phyloP scores from a whole-genome alignment of 2,888 invertebrate genomes.

The Lasius platythorax region DNA sequence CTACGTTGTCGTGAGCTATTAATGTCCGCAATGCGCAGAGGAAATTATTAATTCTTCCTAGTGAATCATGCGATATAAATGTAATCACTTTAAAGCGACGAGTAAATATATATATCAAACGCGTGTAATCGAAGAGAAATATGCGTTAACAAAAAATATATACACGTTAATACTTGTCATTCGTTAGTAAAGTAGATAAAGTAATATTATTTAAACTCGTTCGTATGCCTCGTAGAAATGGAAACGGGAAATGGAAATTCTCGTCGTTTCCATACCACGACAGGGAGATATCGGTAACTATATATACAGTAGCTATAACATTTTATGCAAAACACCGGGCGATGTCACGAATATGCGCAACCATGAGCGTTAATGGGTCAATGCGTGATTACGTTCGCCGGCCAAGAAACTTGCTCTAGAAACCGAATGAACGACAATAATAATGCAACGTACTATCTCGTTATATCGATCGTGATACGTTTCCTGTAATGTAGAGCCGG shows the following conservation, averaged over 20 bases:
- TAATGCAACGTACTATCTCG: slow-evolving; percentile 30
- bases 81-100: background rate
- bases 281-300: slow-evolving; percentile 12
- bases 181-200: slow-evolving; percentile 13
- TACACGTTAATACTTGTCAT: slow-evolving; percentile 2
- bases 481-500: slow-evolving; percentile 13
- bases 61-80: background rate
- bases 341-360: slow-evolving; percentile 20
- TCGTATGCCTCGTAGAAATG: slow-evolving; percentile 20
- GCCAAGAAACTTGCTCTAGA: slow-evolving; percentile 10
- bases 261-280: slow-evolving; percentile 31
- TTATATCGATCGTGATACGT: slow-evolving; percentile 15
- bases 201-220: slow-evolving; percentile 18
- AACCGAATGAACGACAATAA: slow-evolving; percentile 27
- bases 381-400: slow-evolving; percentile 31
- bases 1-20: background rate
- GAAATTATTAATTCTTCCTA: slow-evolving; percentile 12
- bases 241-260: slow-evolving; percentile 44
- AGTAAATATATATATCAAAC: slow-evolving; percentile 12
- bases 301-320: slow-evolving; percentile 10
- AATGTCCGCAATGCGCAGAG: slow-evolving; percentile 24
- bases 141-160: background rate
- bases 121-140: background rate
- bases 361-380: slow-evolving; percentile 40
- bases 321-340: slow-evolving; percentile 46